Conservation (phyloP, 2,797 vertebrate species). For the Acipenser transmontanus region DNA sequence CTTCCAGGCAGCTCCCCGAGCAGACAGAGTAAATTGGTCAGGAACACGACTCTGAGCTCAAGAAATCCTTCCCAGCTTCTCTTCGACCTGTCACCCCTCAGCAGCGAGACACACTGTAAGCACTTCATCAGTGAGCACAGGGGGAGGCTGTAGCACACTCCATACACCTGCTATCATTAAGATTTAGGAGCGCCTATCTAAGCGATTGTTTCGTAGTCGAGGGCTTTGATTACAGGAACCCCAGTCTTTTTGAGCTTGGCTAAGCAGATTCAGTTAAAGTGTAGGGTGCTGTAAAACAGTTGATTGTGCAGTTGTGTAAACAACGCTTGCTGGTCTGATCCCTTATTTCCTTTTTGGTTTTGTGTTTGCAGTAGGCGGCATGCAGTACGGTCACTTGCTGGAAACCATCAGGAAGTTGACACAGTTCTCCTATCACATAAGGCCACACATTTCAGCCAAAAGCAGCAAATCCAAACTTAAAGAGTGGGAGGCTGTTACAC, state of each 20-base stretch:
- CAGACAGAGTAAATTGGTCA: conserved; percentile 35
- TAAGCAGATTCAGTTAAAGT: no score
- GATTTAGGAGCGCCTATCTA: no score
- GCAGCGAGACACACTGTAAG: conserved; percentile 58
- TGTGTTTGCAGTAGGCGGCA: conserved; percentile 48
- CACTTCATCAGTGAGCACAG: conserved; percentile 3
- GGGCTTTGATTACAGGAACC: no score
- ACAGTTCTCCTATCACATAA: conserved; percentile 86
- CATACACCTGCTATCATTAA: no score
- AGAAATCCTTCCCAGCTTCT: conserved; percentile 38
- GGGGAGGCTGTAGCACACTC: no score
- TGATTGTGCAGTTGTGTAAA: no score
- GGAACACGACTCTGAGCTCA: conserved; percentile 38
- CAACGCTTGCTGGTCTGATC: no score
- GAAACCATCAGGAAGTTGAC: conserved; percentile 69
- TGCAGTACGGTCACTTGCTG: conserved; percentile 65
- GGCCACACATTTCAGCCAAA: conserved; percentile 65
- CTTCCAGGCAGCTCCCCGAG: conserved; percentile 49
- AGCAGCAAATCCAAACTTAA: conserved; percentile 57
- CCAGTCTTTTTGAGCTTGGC: no score
- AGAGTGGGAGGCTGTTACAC: conserved; percentile 34
- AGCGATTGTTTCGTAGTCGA: no score
- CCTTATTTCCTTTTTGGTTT: no score
- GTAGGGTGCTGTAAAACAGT: no score
- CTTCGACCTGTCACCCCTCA: conserved; percentile 45